phyloP scores from a whole-genome alignment of 2,888 invertebrate species.

The Epinotia demarniana region DNA sequence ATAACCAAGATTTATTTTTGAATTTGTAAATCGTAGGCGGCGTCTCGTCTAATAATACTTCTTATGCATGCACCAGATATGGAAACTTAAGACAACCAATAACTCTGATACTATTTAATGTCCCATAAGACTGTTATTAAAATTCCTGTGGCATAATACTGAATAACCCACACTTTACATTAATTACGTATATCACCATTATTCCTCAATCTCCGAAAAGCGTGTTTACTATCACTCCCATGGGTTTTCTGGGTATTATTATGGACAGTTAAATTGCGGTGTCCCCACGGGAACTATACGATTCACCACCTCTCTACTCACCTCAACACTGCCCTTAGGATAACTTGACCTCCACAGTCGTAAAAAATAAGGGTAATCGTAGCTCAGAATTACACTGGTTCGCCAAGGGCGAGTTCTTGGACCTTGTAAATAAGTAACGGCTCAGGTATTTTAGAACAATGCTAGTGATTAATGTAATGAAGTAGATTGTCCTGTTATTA shows the following conservation, averaged over 20 bases:
- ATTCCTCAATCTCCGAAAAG: conserved; percentile 15
- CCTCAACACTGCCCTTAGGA: background rate
- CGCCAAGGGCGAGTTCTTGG: background rate
- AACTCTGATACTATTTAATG: background rate
- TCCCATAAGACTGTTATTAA: background rate
- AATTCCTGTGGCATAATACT: too few relatives aligned
- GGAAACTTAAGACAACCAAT: background rate
- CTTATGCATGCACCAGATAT: background rate
- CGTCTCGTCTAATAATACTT: too few relatives aligned
- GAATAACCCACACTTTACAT: background rate
- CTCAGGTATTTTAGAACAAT: conserved; percentile 32
- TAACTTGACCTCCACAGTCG: background rate
- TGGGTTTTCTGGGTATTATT: background rate
- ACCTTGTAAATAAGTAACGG: background rate
- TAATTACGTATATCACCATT: background rate
- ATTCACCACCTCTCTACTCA: background rate
- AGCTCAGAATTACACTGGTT: background rate
- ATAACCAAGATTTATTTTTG: too few relatives aligned
- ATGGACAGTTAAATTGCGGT: background rate
- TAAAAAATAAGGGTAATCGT: too few relatives aligned
- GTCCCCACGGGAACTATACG: background rate
- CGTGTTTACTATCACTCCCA: background rate
- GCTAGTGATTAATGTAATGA: conserved; percentile 25
- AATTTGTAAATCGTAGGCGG: too few relatives aligned
- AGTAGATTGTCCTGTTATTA: conserved; percentile 20